Base-by-base conservation (phyloP, 1,140 invertebrate species). In the Brachystomella parvula region DNA sequence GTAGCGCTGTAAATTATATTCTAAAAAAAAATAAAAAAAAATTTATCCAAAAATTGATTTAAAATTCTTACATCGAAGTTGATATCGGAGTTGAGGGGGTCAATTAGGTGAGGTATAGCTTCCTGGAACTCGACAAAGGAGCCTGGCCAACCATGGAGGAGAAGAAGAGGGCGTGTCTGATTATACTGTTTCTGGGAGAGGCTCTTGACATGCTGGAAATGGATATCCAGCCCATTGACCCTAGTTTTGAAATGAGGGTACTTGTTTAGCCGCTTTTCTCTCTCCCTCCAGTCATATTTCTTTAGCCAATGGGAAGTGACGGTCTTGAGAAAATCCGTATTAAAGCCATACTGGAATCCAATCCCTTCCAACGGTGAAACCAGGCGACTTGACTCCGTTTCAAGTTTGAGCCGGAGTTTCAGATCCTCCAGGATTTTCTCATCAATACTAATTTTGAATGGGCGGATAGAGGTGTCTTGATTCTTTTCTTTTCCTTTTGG, bases 81-180 rank as follows among this genome's bases (percentile, higher is more conserved):
- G 9, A 65, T 33, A 12, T 68, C 49, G 1, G 65, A 67, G 19
- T 65, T 29, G 2, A 59, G 29, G 3, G 72, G 67, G n/a, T 69
- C 59, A 2, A 75, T 79, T 0, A 85, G 67, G 12, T 78, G 77
- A 59, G 77, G 85, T 78, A 92, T 86, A 0, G 92, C 80, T 73
- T 90, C 87, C 69, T 89, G 88, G 76, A 94, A 94, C 77, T 95
- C 91, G 12, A 87, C 80, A 1, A 94, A 81, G 0, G 89, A 90
- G 30, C 93, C 91, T 2, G 93, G 93, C 93, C 93, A 96, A 19
- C 92, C 92, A 74, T 96, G 92, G 2, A 91, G 72, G 0, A 96
- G 28, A 0, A 95, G 73, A 26, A 93, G 49, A 0, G 74, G 21
- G 47, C 49, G 2, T 24, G 60, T 61, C 12, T n/a, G 32, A 21